These are phyloP conservation scores for Phyto melanocephala DNA, from an alignment of 2,888 invertebrate species.

Conservation along the genomic window DNA sequence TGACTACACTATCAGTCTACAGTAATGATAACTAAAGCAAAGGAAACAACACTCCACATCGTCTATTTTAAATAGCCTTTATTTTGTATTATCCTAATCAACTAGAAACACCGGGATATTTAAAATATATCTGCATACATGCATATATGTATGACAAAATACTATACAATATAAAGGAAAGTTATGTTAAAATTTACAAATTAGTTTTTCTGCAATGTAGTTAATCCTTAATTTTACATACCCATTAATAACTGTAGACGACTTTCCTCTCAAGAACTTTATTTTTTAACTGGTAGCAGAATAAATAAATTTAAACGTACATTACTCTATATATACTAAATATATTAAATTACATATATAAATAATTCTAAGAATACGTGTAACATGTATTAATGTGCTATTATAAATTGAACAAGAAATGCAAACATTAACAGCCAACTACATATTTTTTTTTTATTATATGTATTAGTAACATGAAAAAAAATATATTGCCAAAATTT, in stretches of 20 bases:
- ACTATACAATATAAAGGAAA: constrained; percentile 16
- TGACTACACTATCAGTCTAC: background rate
- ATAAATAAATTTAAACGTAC: constrained; percentile 43
- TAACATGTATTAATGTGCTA: constrained; percentile 56
- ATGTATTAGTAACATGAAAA: constrained; percentile 37
- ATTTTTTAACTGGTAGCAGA: constrained; percentile 46
- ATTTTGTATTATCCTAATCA: constrained; percentile 10
- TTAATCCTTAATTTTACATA: background rate
- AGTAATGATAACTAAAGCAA: background rate
- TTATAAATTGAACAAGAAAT: constrained; percentile 41
- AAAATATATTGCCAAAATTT: constrained; percentile 66
- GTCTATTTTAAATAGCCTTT: background rate
- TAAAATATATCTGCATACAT: background rate
- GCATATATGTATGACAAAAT: too few relatives aligned
- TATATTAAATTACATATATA: background rate
- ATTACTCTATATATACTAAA: constrained; percentile 8
- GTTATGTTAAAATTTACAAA: background rate
- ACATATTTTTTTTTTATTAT: constrained; percentile 17
- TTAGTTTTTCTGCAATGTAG: constrained; percentile 28
- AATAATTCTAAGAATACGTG: constrained; percentile 40
- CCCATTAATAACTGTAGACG: background rate
- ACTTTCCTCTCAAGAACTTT: background rate
- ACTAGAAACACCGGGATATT: constrained; percentile 20
- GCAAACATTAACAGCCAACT: constrained; percentile 37
- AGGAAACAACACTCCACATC: background rate